These are phyloP conservation scores for Cinclus mexicanus DNA, from an alignment of 2,113 vertebrate genomes.

Conservation along the genomic window DNA sequence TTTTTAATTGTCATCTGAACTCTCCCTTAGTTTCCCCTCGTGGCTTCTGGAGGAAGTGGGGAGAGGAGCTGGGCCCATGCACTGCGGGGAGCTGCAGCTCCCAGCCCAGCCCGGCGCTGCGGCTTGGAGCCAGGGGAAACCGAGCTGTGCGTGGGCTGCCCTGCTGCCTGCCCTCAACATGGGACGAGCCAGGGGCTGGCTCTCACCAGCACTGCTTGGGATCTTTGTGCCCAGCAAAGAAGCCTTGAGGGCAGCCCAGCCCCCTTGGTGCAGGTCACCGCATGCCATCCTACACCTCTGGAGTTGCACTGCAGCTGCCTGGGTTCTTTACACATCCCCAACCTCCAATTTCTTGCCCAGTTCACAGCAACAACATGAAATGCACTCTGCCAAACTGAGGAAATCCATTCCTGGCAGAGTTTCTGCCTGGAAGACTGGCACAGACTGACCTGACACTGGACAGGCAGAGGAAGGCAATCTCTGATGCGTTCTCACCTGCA, in stretches of 20 bases:
- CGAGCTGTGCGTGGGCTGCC: not conserved
- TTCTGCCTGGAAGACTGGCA: not conserved
- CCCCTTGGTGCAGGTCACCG: not conserved
- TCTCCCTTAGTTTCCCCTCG: slow-evolving; percentile 14
- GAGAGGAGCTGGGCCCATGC: not conserved
- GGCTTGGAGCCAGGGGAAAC: not conserved
- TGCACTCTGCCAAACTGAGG: not conserved
- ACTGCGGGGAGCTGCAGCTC: not conserved
- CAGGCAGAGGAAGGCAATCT: not conserved
- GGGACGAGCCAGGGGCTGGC: not conserved
- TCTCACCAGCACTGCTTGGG: not conserved
- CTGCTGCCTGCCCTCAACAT: not conserved
- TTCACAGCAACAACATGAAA: not conserved
- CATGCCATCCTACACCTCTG: not conserved
- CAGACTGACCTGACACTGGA: not conserved
- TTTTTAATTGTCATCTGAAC: slow-evolving; percentile 16
- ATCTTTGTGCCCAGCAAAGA: not conserved
- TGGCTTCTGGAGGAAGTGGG: not conserved
- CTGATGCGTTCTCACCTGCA: not conserved
- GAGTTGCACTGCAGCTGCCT: not conserved
- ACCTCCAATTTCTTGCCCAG: not conserved
- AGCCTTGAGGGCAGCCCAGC: not conserved
- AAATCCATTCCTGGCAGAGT: not conserved
- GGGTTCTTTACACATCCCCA: not conserved
- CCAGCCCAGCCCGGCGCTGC: accelerated